A percentile compares a stretch with the other conserved stretches of the same genome.
These are phyloP conservation scores for Sarotherodon lohbergeri DNA, from an alignment of 2,113 vertebrate species.

Conservation along the genomic window DNA sequence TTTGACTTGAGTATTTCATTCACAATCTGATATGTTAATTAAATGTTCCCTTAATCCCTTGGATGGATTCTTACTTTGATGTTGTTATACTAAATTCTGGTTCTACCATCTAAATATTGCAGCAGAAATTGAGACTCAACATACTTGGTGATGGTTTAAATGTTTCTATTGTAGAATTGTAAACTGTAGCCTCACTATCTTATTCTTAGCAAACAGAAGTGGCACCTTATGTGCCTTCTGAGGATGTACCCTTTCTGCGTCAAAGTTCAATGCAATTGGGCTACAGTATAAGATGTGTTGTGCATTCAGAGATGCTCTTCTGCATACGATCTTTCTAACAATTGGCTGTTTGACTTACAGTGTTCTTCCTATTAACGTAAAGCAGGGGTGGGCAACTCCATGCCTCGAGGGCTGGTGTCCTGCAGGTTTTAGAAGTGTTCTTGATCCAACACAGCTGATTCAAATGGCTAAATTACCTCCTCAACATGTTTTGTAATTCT, in stretches of 20 bases:
- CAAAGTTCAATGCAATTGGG: background rate
- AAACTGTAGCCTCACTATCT: background rate
- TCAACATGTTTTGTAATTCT: background rate
- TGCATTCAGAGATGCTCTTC: background rate
- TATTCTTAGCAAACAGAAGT: background rate
- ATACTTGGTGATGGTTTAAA: background rate
- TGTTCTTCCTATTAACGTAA: background rate
- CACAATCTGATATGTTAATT: background rate
- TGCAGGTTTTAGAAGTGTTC: background rate
- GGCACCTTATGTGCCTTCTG: background rate
- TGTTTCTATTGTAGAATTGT: background rate
- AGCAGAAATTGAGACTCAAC: background rate
- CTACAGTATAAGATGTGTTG: background rate
- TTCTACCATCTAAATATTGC: background rate
- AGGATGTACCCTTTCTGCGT: background rate
- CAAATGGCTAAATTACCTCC: background rate
- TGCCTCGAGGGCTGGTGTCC: fast-evolving
- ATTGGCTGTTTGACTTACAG: background rate
- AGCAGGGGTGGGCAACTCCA: background rate
- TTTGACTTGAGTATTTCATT: background rate
- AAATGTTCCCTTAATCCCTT: background rate
- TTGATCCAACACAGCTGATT: background rate
- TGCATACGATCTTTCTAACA: fast-evolving
- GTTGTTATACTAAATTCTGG: background rate
- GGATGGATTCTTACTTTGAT: background rate